These are phyloP conservation scores for Mechanitis messenoides DNA, from an alignment of 2,888 invertebrate species.

Conservation along the genomic window DNA sequence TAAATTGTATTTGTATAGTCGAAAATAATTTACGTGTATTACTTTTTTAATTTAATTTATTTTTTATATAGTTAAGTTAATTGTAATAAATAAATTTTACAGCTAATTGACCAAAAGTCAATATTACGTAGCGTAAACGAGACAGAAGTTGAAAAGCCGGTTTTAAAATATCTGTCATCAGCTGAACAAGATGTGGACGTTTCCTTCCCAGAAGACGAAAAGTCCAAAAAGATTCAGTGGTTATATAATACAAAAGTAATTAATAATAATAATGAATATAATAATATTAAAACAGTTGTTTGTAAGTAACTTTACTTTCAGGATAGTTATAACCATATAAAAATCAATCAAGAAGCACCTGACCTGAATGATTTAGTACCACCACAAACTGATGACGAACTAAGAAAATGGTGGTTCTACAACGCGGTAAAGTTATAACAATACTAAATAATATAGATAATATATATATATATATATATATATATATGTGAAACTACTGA, in stretches of 20 bases:
- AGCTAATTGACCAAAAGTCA: too few species aligned
- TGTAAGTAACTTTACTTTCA: slow-evolving; percentile 26
- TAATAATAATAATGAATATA: too few species aligned
- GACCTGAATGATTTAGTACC: slow-evolving; percentile 42
- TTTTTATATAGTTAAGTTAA: too few species aligned
- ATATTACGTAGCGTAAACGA: not conserved
- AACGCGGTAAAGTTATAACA: slow-evolving; percentile 37
- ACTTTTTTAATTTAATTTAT: too few species aligned
- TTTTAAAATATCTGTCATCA: not conserved
- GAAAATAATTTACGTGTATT: too few species aligned
- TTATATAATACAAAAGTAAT: not conserved
- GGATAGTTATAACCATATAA: slow-evolving; percentile 43
- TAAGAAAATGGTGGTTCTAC: slow-evolving; percentile 48
- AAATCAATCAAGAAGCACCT: slow-evolving; percentile 39
- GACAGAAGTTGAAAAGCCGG: not conserved
- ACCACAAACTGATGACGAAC: slow-evolving; percentile 14
- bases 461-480: too few species aligned
- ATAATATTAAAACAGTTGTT: not conserved
- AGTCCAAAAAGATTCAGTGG: not conserved
- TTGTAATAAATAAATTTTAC: too few species aligned
- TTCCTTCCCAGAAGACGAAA: not conserved
- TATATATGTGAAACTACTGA: too few species aligned
- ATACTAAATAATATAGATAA: not conserved
- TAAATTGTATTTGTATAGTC: too few species aligned
- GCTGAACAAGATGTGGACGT: not conserved